phyloP scores from a whole-genome alignment of 2,797 vertebrate species.

The Channallabes apus region DNA sequence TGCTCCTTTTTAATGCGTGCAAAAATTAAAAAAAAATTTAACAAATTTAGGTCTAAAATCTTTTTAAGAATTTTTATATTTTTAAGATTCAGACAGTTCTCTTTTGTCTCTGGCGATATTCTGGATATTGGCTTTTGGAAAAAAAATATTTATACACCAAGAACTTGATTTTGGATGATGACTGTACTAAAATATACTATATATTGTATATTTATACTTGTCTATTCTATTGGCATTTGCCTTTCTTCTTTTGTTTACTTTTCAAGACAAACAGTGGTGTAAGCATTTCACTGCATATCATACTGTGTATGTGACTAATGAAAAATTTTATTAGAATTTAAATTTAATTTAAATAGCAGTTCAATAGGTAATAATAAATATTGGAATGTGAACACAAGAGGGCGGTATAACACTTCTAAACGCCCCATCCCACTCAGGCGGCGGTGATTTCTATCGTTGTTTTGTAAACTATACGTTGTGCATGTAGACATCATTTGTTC shows the following conservation, averaged over 20 bases:
- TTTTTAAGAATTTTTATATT: neutral
- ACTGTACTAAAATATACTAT: too few relatives aligned
- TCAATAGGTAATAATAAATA: neutral
- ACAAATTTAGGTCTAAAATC: neutral
- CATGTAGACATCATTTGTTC: neutral
- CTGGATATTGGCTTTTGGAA: neutral
- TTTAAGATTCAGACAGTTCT: neutral
- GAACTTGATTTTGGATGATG: neutral
- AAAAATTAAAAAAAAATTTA: too few relatives aligned
- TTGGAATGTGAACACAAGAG: neutral
- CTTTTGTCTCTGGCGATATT: neutral
- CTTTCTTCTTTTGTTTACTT: too few relatives aligned
- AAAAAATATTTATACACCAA: neutral
- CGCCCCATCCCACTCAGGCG: neutral
- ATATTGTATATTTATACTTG: too few relatives aligned
- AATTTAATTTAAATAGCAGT: neutral
- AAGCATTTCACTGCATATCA: too few relatives aligned
- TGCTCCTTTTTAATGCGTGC: neutral
- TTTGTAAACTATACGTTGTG: too few relatives aligned
- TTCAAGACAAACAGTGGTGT: too few relatives aligned
- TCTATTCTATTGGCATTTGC: too few relatives aligned
- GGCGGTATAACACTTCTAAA: neutral
- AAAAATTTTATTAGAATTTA: too few relatives aligned
- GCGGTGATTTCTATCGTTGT: too few relatives aligned
- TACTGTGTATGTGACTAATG: too few relatives aligned